Percentiles rank a stretch among this genome's conserved stretches.
These are phyloP conservation scores for Hypomecis atomaria DNA, from an alignment of 2,888 invertebrate genomes.

Conservation along the genomic window DNA sequence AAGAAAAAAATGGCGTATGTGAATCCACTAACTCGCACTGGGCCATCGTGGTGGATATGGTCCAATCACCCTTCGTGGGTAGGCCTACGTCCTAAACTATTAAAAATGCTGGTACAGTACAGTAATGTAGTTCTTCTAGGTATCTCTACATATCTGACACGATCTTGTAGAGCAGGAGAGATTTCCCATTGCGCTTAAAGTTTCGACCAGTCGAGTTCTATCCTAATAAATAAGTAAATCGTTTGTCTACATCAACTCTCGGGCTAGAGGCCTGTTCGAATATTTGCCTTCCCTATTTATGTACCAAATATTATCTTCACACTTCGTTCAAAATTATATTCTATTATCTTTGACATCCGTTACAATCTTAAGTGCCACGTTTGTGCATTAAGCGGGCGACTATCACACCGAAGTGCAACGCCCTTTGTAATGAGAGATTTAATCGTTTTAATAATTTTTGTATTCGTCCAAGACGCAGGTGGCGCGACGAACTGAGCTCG, in stretches of 20 bases:
- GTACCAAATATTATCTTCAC: slow-evolving; percentile 46
- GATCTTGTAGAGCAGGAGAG: no score
- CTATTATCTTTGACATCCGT: slow-evolving; percentile 64
- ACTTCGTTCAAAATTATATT: slow-evolving; percentile 58
- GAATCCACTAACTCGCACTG: no score
- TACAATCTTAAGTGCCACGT: slow-evolving; percentile 65
- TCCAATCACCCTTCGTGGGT: no score
- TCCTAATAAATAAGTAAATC: slow-evolving; percentile 5
- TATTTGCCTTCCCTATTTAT: slow-evolving; percentile 32
- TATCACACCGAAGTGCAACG: slow-evolving; percentile 61
- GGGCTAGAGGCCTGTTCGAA: slow-evolving; percentile 22
- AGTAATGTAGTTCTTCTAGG: no score
- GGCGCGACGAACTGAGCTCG: no score
- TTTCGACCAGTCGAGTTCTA: slow-evolving; percentile 2
- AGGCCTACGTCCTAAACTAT: no score
- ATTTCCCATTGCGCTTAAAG: not conserved
- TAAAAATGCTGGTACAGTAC: no score
- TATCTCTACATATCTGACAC: no score
- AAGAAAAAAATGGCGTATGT: no score
- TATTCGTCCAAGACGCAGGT: no score
- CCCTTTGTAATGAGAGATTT: slow-evolving; percentile 19
- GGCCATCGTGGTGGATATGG: no score
- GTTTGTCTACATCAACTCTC: slow-evolving; percentile 10
- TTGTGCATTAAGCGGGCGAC: slow-evolving; percentile 54
- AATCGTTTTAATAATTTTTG: slow-evolving; percentile 1